Conservation (phyloP, 2,797 vertebrate genomes). For the Lycodopsis pacificus region DNA sequence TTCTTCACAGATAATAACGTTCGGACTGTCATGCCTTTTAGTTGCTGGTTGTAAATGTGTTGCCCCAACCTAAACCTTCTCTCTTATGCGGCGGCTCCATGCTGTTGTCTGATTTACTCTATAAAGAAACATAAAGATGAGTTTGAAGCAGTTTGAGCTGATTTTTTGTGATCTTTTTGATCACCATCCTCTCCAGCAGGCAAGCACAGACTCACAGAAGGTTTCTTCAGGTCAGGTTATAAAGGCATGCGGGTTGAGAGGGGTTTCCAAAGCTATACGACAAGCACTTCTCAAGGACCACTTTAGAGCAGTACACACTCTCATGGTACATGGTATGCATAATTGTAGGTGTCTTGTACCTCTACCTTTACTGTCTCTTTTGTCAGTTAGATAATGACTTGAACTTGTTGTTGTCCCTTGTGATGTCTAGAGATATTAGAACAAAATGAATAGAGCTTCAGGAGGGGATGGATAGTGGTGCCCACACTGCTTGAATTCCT, state of each 20-base stretch:
- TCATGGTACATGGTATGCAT: not conserved
- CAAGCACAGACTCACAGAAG: not conserved
- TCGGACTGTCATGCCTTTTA: too few relatives aligned
- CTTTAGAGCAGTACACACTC: not conserved
- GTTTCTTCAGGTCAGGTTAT: not conserved
- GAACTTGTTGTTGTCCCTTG: conserved; percentile 3
- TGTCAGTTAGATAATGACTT: not conserved
- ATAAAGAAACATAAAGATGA: not conserved
- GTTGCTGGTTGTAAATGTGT: not conserved
- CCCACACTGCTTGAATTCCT: conserved; percentile 2
- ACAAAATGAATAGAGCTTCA: not conserved
- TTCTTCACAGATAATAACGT: too few relatives aligned
- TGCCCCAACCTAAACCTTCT: too few relatives aligned
- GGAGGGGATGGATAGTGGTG: not conserved
- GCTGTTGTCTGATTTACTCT: too few relatives aligned
- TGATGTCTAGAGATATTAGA: not conserved
- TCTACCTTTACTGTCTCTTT: not conserved
- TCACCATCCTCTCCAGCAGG: not conserved
- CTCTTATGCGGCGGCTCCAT: too few relatives aligned
- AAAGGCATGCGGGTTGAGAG: not conserved
- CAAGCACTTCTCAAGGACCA: not conserved
- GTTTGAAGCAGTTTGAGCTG: not conserved
- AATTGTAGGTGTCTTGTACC: not conserved
- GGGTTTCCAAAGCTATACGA: not conserved
- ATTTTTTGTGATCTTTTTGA: not conserved